A percentile compares a stretch with the other conserved stretches of the same genome.
phyloP scores from a whole-genome alignment of 1,140 invertebrate genomes.

The Latrodectus geometricus region DNA sequence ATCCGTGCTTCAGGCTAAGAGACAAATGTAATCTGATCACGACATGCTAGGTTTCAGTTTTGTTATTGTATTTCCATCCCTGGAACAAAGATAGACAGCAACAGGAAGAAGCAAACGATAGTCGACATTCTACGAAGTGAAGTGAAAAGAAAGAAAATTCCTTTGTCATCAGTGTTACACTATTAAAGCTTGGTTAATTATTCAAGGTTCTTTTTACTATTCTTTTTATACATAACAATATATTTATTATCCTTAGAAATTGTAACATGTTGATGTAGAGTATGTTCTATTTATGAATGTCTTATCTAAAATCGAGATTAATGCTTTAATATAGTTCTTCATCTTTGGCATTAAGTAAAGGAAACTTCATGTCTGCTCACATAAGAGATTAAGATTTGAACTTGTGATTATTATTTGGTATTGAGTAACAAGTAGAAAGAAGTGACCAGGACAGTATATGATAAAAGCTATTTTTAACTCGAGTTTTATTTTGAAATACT shows the following conservation, averaged over 20 bases:
- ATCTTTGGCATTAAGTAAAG: background rate
- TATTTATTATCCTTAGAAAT: too few relatives aligned
- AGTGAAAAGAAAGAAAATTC: background rate
- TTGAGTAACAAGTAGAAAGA: too few relatives aligned
- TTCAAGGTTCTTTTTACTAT: constrained; percentile 15
- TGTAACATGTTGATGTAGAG: background rate
- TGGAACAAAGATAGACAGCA: constrained; percentile 24
- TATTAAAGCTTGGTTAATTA: constrained; percentile 17
- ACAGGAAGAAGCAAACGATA: constrained; percentile 24
- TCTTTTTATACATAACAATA: background rate
- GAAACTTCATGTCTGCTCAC: background rate
- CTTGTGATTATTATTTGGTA: too few relatives aligned
- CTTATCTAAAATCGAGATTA: background rate
- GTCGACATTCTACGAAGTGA: background rate
- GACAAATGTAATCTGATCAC: constrained; percentile 44
- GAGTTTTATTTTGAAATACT: too few relatives aligned
- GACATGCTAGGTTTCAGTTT: constrained; percentile 2
- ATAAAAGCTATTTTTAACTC: too few relatives aligned
- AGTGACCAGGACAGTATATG: too few relatives aligned
- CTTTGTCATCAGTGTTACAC: constrained; percentile 32
- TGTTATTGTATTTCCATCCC: background rate
- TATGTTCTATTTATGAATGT: background rate
- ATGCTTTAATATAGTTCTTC: background rate
- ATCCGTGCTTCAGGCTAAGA: background rate
- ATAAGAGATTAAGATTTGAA: too few relatives aligned